These are phyloP conservation scores for Oriolus oriolus DNA, from an alignment of 2,113 vertebrate species.

Conservation along the genomic window DNA sequence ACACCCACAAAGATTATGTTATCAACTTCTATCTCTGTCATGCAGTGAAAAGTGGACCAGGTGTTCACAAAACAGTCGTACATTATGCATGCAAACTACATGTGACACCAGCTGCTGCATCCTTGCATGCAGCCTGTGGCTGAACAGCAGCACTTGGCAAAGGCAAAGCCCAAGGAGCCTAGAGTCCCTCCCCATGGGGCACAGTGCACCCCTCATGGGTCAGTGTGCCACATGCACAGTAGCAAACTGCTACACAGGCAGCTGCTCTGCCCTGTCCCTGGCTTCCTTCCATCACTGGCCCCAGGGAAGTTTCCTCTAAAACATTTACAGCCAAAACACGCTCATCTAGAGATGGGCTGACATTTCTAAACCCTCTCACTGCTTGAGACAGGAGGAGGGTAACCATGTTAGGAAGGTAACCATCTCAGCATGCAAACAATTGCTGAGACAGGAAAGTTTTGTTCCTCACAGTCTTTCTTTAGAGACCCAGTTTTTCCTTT, in stretches of 20 bases:
- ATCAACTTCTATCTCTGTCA: neutral
- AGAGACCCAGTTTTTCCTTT: neutral
- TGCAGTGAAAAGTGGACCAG: neutral
- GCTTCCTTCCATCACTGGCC: neutral
- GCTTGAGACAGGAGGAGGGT: neutral
- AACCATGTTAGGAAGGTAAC: neutral
- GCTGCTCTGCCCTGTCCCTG: neutral
- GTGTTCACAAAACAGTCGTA: neutral
- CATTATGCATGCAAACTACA: neutral
- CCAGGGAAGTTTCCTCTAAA: neutral
- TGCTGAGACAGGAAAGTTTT: neutral
- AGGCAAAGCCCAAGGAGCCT: neutral
- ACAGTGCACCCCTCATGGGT: neutral
- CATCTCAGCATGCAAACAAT: neutral
- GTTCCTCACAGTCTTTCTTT: neutral
- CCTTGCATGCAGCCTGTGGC: neutral
- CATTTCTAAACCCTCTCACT: neutral
- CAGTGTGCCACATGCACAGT: rapidly evolving
- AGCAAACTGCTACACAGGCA: neutral
- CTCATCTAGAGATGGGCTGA: neutral
- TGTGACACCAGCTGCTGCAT: neutral
- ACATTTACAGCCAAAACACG: rapidly evolving
- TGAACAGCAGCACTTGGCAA: neutral
- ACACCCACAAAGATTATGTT: neutral
- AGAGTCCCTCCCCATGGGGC: rapidly evolving